A percentile compares a stretch with the other conserved stretches of the same genome.
phyloP scores from a whole-genome alignment of 1,140 invertebrate species.

The Caenorhabditis brenneri region DNA sequence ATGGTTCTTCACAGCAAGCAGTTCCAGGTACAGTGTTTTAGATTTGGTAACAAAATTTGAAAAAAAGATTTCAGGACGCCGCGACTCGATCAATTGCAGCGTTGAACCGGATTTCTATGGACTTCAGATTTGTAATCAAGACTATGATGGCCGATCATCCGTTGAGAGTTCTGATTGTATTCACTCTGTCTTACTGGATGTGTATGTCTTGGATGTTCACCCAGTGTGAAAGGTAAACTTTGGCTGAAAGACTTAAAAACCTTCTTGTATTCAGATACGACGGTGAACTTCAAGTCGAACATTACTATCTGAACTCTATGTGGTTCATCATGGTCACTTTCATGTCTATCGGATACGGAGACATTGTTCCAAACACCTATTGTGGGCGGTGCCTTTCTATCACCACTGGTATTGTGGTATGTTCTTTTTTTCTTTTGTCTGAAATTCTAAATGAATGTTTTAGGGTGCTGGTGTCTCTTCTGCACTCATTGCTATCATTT shows the following conservation, averaged over 20 bases:
- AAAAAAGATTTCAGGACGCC: slow-evolving; percentile 53
- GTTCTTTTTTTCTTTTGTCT: not conserved
- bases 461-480: slow-evolving; percentile 70
- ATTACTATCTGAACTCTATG: slow-evolving; percentile 74
- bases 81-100: slow-evolving; percentile 67
- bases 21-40: slow-evolving; percentile 75
- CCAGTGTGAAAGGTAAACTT: slow-evolving; percentile 63
- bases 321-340: slow-evolving; percentile 74
- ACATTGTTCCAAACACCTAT: slow-evolving; percentile 67
- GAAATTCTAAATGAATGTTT: slow-evolving; percentile 22
- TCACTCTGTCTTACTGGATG: slow-evolving; percentile 69
- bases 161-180: slow-evolving; percentile 67
- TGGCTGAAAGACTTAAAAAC: not conserved
- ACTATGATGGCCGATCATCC: slow-evolving; percentile 71
- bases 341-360: slow-evolving; percentile 71
- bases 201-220: slow-evolving; percentile 71
- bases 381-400: slow-evolving; percentile 68
- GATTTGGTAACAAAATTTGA: not conserved
- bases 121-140: slow-evolving; percentile 70
- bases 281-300: slow-evolving; percentile 67
- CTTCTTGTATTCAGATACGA: slow-evolving; percentile 53
- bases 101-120: slow-evolving; percentile 70
- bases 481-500: slow-evolving; percentile 70
- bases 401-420: slow-evolving; percentile 68
- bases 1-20: slow-evolving; percentile 99